phyloP scores from a whole-genome alignment of 2,888 invertebrate species.

The Erannis defoliaria region DNA sequence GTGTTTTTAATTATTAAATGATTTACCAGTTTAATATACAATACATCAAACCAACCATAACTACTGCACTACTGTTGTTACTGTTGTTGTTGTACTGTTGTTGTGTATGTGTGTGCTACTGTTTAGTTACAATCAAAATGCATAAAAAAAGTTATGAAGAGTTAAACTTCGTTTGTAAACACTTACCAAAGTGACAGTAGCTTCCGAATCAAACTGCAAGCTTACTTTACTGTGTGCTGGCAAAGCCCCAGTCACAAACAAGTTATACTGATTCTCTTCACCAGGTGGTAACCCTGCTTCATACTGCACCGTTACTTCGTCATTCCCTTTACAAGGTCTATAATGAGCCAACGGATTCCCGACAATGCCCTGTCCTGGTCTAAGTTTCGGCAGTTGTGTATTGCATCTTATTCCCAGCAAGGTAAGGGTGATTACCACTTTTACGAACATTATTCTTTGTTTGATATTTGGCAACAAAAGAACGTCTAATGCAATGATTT shows the following conservation, averaged over 20 bases:
- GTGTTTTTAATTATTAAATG: no score
- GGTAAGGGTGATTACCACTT: slow-evolving; percentile 13
- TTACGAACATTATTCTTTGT: slow-evolving; percentile 6
- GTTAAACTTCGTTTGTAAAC: background rate
- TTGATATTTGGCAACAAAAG: background rate
- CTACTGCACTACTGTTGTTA: no score
- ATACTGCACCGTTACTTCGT: slow-evolving; percentile 40
- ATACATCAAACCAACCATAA: no score
- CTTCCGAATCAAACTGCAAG: slow-evolving; percentile 52
- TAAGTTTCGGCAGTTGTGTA: background rate
- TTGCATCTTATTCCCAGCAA: background rate
- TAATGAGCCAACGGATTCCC: slow-evolving; percentile 29
- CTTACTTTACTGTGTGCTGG: slow-evolving; percentile 29
- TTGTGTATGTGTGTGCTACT: no score
- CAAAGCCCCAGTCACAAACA: slow-evolving; percentile 42
- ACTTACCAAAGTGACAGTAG: slow-evolving; percentile 51
- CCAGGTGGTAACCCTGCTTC: slow-evolving; percentile 50
- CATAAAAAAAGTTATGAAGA: no score
- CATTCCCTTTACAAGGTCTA: slow-evolving; percentile 46
- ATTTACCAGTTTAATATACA: no score
- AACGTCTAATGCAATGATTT: background rate
- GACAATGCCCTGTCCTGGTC: slow-evolving; percentile 15
- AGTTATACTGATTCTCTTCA: slow-evolving; percentile 53
- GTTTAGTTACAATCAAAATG: no score
- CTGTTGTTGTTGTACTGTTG: no score